These are phyloP conservation scores for Halotydeus destructor DNA, from an alignment of 1,140 invertebrate species.

Conservation along the genomic window DNA sequence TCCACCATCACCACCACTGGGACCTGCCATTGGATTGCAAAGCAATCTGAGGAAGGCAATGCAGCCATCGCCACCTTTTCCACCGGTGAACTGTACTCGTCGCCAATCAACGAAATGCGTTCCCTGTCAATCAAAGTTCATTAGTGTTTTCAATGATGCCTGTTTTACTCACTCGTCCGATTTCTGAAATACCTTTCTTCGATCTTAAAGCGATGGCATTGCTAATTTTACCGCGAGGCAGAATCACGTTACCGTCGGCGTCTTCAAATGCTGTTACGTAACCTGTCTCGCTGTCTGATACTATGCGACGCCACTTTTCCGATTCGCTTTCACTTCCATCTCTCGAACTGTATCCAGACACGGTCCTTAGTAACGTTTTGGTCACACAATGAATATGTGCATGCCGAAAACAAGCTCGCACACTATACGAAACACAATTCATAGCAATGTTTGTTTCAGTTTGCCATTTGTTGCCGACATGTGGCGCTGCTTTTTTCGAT, in stretches of 20 bases:
- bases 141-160: not conserved
- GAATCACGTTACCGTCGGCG: not conserved
- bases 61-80: conserved; percentile 75
- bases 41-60: conserved; percentile 60
- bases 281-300: not conserved
- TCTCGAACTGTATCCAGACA: no score
- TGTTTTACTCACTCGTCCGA: not conserved
- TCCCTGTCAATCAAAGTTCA: not conserved
- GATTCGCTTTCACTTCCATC: not conserved
- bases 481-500: no score
- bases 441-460: no score
- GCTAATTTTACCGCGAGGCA: not conserved
- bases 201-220: conserved; percentile 1
- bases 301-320: not conserved
- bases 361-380: no score
- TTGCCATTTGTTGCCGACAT: no score
- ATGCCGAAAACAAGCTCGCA: no score
- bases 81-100: conserved; percentile 38
- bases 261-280: conserved; percentile 2
- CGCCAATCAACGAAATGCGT: conserved; percentile 27
- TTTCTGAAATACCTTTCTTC: conserved; percentile 3
- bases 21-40: conserved; percentile 65
- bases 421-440: no score
- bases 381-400: no score
- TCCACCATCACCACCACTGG: conserved; percentile 90